These are phyloP conservation scores for Hirundichthys speculiger DNA, from an alignment of 2,113 vertebrate species.

Conservation along the genomic window DNA sequence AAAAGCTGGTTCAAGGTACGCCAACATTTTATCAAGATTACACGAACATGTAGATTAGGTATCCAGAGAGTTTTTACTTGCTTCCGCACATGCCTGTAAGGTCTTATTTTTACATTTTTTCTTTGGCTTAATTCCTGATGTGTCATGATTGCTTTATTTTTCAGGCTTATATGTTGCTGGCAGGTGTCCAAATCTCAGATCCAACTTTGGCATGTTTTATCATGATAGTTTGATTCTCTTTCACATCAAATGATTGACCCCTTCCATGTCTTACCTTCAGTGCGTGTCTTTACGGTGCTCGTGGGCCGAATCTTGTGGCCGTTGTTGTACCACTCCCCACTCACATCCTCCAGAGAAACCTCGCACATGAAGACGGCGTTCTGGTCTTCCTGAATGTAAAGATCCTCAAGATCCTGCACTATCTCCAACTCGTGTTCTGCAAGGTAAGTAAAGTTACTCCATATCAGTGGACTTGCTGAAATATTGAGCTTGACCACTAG, in stretches of 20 bases:
- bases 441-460: background rate
- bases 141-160: too few species aligned
- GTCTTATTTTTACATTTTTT: too few species aligned
- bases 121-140: too few species aligned
- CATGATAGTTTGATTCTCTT: background rate
- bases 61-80: too few species aligned
- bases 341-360: slow-evolving; percentile 81
- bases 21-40: too few species aligned
- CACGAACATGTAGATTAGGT: too few species aligned
- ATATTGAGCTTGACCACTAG: slow-evolving; percentile 23
- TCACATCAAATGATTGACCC: background rate
- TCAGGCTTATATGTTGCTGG: too few species aligned
- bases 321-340: slow-evolving; percentile 85
- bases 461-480: background rate
- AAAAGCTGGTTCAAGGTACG: background rate
- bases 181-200: background rate
- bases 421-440: slow-evolving; percentile 85
- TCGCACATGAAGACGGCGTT: slow-evolving; percentile 91
- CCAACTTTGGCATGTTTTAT: background rate
- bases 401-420: slow-evolving; percentile 82
- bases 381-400: slow-evolving; percentile 86
- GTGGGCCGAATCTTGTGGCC: slow-evolving; percentile 81
- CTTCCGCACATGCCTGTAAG: too few species aligned
- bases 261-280: slow-evolving; percentile 84
- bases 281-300: slow-evolving; percentile 85